A percentile compares a stretch with the other conserved stretches of the same genome.
phyloP scores from a whole-genome alignment of 2,888 invertebrate genomes.

The Tupiocoris notatus region DNA sequence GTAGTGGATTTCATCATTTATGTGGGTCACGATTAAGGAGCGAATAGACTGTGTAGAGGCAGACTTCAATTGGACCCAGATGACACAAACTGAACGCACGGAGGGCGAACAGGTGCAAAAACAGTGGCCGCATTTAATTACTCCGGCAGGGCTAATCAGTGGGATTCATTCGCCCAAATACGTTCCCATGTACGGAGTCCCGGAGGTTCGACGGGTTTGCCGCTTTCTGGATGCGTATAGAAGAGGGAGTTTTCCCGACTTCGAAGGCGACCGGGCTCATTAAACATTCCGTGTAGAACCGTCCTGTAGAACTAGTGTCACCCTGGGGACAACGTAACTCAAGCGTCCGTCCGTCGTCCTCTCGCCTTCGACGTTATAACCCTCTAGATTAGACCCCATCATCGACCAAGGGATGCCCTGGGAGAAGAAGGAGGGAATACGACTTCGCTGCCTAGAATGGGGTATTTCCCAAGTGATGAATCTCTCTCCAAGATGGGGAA shows the following conservation, averaged over 20 bases:
- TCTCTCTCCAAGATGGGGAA: not conserved
- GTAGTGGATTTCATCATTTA: not conserved
- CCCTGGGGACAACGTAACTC: not conserved
- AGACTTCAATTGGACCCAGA: constrained; percentile 1
- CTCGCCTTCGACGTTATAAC: not conserved
- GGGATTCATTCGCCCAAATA: not conserved
- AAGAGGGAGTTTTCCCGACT: not conserved
- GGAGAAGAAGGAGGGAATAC: not conserved
- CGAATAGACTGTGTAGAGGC: not conserved
- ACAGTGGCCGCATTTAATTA: constrained; percentile 10
- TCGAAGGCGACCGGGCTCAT: constrained; percentile 6
- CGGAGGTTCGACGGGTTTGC: not conserved
- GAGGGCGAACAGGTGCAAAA: constrained; percentile 21
- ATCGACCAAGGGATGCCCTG: not conserved
- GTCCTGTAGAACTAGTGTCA: not conserved
- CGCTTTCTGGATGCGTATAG: not conserved
- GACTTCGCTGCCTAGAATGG: not conserved
- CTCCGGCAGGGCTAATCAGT: constrained; percentile 19
- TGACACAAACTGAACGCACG: not conserved
- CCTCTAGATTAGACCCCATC: constrained; percentile 15
- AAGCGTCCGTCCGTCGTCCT: not conserved
- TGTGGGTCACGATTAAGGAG: constrained; percentile 1
- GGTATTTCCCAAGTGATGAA: constrained; percentile 35
- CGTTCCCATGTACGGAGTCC: not conserved
- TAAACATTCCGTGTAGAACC: constrained; percentile 11